Conservation (phyloP, 2,113 vertebrate genomes). For the Rattus norvegicus region DNA sequence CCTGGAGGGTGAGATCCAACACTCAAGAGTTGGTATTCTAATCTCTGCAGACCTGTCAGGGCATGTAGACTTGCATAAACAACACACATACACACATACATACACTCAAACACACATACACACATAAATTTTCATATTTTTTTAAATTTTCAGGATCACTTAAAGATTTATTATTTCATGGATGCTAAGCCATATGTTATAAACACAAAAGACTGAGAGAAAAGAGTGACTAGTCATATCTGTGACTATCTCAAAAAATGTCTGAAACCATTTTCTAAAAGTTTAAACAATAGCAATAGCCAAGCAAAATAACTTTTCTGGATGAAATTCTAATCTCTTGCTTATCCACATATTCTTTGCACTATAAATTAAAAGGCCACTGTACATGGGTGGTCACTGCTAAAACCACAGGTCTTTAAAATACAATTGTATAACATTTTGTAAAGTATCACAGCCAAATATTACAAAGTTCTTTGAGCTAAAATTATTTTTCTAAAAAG, state of each 20-base stretch:
- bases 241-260: constrained; percentile 17
- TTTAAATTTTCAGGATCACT: neutral
- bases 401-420: constrained; percentile 48
- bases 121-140: neutral
- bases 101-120: neutral
- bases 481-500: constrained; percentile 2
- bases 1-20: neutral
- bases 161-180: constrained; percentile 26
- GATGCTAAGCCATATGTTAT: neutral
- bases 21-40: neutral
- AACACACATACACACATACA: neutral
- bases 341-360: neutral
- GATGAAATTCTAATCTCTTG: constrained; percentile 43
- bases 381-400: neutral
- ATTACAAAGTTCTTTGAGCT: constrained; percentile 25
- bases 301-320: constrained; percentile 40
- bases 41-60: neutral
- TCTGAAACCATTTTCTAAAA: constrained; percentile 23
- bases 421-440: constrained; percentile 25
- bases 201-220: neutral
- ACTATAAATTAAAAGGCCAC: constrained; percentile 41
- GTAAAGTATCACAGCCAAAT: constrained; percentile 13
- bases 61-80: neutral
- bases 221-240: neutral
- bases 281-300: constrained; percentile 20